These are phyloP conservation scores for Orthonevra nobilis DNA, from an alignment of 2,888 invertebrate genomes.

Conservation along the genomic window DNA sequence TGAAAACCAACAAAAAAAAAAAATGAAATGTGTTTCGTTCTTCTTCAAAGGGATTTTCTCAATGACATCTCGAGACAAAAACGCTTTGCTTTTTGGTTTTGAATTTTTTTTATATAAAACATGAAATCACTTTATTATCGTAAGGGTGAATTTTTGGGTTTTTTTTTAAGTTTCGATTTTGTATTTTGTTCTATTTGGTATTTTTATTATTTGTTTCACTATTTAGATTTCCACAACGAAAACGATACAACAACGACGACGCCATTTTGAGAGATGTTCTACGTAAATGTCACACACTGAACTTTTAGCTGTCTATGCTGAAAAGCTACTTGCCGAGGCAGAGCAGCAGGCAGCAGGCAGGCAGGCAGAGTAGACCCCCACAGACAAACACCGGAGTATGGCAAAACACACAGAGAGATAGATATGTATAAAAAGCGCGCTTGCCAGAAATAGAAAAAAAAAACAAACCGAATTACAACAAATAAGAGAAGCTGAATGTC, in stretches of 20 bases:
- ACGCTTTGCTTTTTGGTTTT: too few species aligned
- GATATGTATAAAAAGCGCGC: constrained; percentile 62
- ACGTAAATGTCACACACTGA: constrained; percentile 70
- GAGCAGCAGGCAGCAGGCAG: constrained; percentile 18
- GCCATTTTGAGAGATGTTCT: constrained; percentile 70
- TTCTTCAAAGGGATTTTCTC: too few species aligned
- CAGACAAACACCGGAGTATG: constrained; percentile 18
- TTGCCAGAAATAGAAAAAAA: constrained; percentile 68
- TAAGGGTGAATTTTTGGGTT: constrained; percentile 12
- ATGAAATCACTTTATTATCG: too few species aligned
- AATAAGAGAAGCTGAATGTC: constrained; percentile 57
- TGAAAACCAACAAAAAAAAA: too few species aligned
- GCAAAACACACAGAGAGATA: constrained; percentile 53
- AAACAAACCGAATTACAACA: constrained; percentile 9
- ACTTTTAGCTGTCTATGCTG: constrained; percentile 71
- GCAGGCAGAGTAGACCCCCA: constrained; percentile 56
- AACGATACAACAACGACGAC: constrained; percentile 67
- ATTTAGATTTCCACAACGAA: constrained; percentile 59
- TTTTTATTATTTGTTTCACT: constrained; percentile 46
- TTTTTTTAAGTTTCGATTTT: constrained; percentile 1
- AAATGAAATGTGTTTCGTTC: too few species aligned
- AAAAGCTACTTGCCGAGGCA: constrained; percentile 67
- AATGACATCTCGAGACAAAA: too few species aligned
- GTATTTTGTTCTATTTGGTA: constrained; percentile 21
- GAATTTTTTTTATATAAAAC: too few species aligned